Conservation (phyloP, 2,888 invertebrate species). For the Acanthoscelides obtectus region DNA sequence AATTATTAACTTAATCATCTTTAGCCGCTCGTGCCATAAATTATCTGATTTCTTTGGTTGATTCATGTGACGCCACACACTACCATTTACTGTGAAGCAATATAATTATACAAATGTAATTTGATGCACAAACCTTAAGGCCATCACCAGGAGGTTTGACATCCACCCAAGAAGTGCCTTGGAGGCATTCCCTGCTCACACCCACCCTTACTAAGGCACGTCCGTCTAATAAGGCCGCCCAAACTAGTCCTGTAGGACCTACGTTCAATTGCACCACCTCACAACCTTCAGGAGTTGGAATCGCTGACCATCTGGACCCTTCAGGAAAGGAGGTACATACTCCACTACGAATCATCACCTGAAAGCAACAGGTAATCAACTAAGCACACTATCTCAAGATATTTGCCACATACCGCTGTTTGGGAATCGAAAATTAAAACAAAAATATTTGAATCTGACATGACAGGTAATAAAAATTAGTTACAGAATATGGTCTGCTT, state of each 20-base stretch:
- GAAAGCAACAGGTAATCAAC: conserved; percentile 5
- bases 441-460: too few species aligned
- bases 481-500: conserved; percentile 20
- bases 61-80: too few species aligned
- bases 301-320: conserved; percentile 78
- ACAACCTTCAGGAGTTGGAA: conserved; percentile 70
- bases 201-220: conserved; percentile 77
- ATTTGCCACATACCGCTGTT: background rate
- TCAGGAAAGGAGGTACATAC: conserved; percentile 80
- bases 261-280: conserved; percentile 84
- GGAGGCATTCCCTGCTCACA: conserved; percentile 67
- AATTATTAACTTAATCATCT: too few species aligned
- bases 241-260: conserved; percentile 80
- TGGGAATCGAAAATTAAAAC: too few species aligned
- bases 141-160: conserved; percentile 69
- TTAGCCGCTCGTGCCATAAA: too few species aligned
- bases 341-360: conserved; percentile 81
- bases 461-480: background rate
- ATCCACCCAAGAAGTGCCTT: conserved; percentile 74
- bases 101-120: too few species aligned
- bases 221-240: conserved; percentile 83
- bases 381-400: background rate
- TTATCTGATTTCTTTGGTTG: too few species aligned
- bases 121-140: conserved; percentile 46
- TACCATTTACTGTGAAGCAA: too few species aligned